These are phyloP conservation scores for Holcopasites calliopsidis DNA, from an alignment of 1,140 invertebrate genomes.

Conservation along the genomic window DNA sequence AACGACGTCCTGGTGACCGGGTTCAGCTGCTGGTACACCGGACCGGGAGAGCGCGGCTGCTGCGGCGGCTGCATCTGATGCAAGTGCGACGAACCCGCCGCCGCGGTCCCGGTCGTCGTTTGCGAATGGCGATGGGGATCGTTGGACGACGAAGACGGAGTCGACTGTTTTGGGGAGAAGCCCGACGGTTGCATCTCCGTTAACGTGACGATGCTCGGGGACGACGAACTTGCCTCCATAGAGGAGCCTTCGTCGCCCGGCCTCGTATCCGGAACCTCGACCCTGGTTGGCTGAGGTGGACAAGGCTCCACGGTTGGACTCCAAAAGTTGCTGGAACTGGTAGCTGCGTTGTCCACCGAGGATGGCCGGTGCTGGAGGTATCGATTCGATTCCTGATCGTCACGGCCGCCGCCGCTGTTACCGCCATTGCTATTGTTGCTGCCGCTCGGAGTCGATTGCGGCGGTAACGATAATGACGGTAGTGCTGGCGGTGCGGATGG, in stretches of 20 bases:
- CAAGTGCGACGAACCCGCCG: conserved; percentile 70
- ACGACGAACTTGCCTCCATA: conserved; percentile 55
- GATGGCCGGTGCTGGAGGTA: conserved; percentile 52
- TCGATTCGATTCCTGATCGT: conserved; percentile 57
- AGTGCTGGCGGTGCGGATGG: conserved; percentile 40
- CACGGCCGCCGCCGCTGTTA: conserved; percentile 46
- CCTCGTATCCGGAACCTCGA: conserved; percentile 75
- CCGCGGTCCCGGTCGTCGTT: conserved; percentile 58
- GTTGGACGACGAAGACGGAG: conserved; percentile 23
- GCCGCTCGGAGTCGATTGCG: conserved; percentile 63
- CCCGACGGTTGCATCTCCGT: conserved; percentile 74
- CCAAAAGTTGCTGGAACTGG: conserved; percentile 62
- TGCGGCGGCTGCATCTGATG: conserved; percentile 67
- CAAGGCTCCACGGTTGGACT: conserved; percentile 72
- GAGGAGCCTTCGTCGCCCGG: conserved; percentile 71
- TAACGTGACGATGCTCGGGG: conserved; percentile 66
- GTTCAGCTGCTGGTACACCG: conserved; percentile 74
- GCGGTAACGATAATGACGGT: conserved; percentile 56
- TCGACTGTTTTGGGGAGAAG: conserved; percentile 7
- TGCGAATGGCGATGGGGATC: conserved; percentile 73
- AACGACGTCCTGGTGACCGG: conserved; percentile 66
- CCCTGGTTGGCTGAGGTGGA: conserved; percentile 72
- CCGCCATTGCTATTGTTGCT: conserved; percentile 51
- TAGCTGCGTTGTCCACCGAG: conserved; percentile 41
- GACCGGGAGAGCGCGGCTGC: conserved; percentile 73